Conservation (phyloP, 53 echinoderm and acorn worm genomes). For the Zoroaster sp. region DNA sequence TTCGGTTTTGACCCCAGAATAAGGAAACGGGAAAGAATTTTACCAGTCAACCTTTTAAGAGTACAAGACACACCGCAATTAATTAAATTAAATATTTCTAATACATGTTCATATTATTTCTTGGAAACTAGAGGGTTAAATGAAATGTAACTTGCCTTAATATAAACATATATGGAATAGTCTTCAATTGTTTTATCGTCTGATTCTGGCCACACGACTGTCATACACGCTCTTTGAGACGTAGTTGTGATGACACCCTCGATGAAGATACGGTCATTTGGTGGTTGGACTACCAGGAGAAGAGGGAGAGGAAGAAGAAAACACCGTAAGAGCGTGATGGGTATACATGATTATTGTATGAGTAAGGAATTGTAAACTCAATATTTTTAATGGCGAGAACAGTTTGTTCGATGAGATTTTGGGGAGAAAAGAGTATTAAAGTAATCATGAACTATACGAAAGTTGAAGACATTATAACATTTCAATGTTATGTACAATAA, state of each 20-base stretch:
- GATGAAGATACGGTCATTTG: background rate
- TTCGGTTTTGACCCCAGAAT: background rate
- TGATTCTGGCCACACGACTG: background rate
- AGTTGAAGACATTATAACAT: too few species aligned
- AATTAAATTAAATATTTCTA: too few species aligned
- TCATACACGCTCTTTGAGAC: background rate
- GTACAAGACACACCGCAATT: too few species aligned
- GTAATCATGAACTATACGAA: background rate
- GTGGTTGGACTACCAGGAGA: background rate
- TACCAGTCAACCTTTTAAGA: too few species aligned
- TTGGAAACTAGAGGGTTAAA: background rate
- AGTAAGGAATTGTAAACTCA: background rate
- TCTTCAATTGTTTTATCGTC: background rate
- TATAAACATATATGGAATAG: background rate
- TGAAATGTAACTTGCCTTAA: background rate
- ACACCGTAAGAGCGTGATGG: background rate
- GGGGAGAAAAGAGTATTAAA: background rate
- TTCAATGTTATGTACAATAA: too few species aligned
- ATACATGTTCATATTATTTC: background rate
- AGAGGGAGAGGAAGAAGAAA: background rate
- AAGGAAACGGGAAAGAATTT: too few species aligned
- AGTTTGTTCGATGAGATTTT: background rate
- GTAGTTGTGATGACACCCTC: background rate
- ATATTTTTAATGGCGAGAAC: too few species aligned
- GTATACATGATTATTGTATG: background rate